Evolutionary conservation across 23 tunicate genomes (phyloP), one percentile per base, ranked within the genome.

Genomic region (Phallusia fumigata): DNA sequence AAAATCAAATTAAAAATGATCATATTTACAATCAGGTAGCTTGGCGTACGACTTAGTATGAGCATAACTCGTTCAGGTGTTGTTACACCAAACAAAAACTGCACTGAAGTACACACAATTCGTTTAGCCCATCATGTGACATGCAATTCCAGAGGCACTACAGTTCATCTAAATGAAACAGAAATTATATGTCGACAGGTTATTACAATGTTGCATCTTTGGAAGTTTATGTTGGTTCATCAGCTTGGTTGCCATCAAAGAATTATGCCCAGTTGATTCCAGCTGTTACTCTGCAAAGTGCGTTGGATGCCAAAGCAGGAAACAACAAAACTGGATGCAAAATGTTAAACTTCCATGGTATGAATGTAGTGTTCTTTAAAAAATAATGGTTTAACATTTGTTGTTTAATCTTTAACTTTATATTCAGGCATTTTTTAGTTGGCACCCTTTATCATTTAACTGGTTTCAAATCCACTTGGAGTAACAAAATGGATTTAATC

Each of bases 251-350:
- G 11, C 49, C 83, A 24, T 77, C 77, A n/a, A 53, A 74, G 18
- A 80, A 81, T 45, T 64, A 51, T 74, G 45, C 74, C n/a, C 40
- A 30, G 16, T 21, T 92, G 22, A 85, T 84, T 36, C 65, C 91
- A 24, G 64, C 85, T 24, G 88, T 84, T 3, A 49, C 65, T 32
- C 30, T 84, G 33, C 96, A 91, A 76, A 91, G 65, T 65, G 35
- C 77, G 0, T 45, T 64, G 19, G 90, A 92, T 44, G 91, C 87
- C 18, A 87, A 82, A 84, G 45, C 75, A 28, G 91, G 97, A 58
- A 58, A 74, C 74, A 92, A 87, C 65, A 92, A 79, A 76, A 45
- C 65, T 75, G 97, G 97, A 76, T 92, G 97, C 81, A 86, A 74
- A 69, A 87, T 87, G 97, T 87, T 86, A 73, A 92, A 87, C 32